Evolutionary conservation across 1,140 invertebrate species (phyloP).

Genomic region (Penaeus vannamei): DNA sequence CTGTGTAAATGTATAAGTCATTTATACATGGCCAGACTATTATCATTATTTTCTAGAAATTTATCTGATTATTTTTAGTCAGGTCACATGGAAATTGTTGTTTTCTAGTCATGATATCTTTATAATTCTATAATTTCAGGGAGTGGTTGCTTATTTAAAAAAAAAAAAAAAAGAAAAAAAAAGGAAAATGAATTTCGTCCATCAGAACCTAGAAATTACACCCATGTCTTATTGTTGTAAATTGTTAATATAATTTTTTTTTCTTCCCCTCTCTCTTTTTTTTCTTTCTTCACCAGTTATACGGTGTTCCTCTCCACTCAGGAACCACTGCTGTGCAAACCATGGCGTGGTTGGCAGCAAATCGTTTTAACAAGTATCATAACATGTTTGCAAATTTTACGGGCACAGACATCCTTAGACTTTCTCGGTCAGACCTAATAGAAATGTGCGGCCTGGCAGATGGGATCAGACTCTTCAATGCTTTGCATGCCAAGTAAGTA

Average conservation of each 20-base stretch:
- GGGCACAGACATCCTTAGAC: slow-evolving; percentile 87
- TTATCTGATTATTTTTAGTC: too few species aligned
- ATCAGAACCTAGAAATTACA: too few species aligned
- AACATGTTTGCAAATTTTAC: slow-evolving; percentile 87
- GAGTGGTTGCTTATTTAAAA: too few species aligned
- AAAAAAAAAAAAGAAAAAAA: too few species aligned
- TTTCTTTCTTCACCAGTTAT: not conserved
- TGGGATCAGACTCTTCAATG: slow-evolving; percentile 91
- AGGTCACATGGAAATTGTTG: too few species aligned
- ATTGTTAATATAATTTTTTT: not conserved
- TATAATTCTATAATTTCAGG: too few species aligned
- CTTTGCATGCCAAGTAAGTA: slow-evolving; percentile 79
- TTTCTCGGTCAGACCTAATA: slow-evolving; percentile 91
- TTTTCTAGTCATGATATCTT: too few species aligned
- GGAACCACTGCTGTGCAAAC: slow-evolving; percentile 78
- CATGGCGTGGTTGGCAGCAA: slow-evolving; percentile 83
- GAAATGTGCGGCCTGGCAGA: slow-evolving; percentile 94
- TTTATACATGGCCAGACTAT: too few species aligned
- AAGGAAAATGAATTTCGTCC: too few species aligned
- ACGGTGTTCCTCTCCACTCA: slow-evolving; percentile 31
- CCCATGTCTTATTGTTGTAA: too few species aligned
- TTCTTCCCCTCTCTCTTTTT: slow-evolving; percentile 1
- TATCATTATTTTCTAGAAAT: too few species aligned
- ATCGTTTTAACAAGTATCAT: slow-evolving; percentile 84
- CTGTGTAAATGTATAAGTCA: too few species aligned